phyloP scores from a whole-genome alignment of 2,888 invertebrate genomes.

The Chymomyza procnemis region DNA sequence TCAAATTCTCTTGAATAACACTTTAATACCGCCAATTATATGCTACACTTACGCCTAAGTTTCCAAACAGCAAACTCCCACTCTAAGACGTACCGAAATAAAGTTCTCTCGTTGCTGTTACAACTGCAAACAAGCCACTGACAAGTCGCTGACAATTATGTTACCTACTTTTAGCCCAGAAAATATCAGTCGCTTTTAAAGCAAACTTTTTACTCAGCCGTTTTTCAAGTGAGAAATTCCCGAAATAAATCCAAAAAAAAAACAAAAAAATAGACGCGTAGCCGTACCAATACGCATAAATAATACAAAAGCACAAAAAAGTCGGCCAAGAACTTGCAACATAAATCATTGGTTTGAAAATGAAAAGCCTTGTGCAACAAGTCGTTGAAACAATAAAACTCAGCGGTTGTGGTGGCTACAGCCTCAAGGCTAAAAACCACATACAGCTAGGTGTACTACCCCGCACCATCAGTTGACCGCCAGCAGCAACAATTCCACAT shows the following conservation, averaged over 20 bases:
- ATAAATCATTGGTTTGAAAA: conserved; percentile 66
- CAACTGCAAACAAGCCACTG: not conserved
- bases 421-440: not conserved
- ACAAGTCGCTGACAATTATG: not conserved
- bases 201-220: conserved; percentile 29
- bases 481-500: conserved; percentile 38
- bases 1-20: not conserved
- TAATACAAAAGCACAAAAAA: conserved; percentile 41
- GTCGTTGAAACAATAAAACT: conserved; percentile 67
- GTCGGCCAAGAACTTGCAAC: conserved; percentile 47
- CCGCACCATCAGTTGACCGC: too few relatives aligned
- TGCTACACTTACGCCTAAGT: not conserved
- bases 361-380: conserved; percentile 69
- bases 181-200: conserved; percentile 17
- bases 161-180: conserved; percentile 30
- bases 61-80: too few relatives aligned
- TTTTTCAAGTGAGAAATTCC: not conserved
- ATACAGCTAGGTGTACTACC: conserved; percentile 1
- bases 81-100: not conserved
- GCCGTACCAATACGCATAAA: conserved; percentile 49
- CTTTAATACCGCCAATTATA: conserved; percentile 28
- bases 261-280: conserved; percentile 20
- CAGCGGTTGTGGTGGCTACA: conserved; percentile 6
- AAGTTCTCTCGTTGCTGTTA: not conserved
- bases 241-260: conserved; percentile 18